A percentile compares a stretch with the other conserved stretches of the same genome.
Evolutionary conservation across 2,113 vertebrate genomes (phyloP).

Genomic region (Pteropus alecto): DNA sequence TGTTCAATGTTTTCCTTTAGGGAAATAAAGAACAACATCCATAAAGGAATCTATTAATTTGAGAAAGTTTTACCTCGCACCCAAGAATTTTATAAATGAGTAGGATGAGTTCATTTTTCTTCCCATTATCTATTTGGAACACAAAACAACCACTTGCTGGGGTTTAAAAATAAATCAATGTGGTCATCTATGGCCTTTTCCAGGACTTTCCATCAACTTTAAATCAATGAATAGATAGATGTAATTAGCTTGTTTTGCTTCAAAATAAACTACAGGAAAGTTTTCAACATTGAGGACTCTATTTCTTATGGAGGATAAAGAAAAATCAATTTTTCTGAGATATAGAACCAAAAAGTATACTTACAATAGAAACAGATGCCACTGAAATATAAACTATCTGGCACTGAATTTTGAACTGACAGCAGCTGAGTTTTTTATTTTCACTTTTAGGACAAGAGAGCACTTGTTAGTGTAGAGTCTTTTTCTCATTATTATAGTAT

Average conservation of each 20-base stretch:
- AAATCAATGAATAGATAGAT: slow-evolving; percentile 50
- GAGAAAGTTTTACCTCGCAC: slow-evolving; percentile 52
- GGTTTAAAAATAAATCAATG: slow-evolving; percentile 69
- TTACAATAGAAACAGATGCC: not conserved
- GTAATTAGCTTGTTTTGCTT: slow-evolving; percentile 60
- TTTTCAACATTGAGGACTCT: slow-evolving; percentile 20
- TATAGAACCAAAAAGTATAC: not conserved
- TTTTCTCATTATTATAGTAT: not conserved
- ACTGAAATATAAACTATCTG: not conserved
- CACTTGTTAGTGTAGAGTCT: not conserved
- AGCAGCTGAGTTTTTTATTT: not conserved
- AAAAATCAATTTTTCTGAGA: slow-evolving; percentile 22
- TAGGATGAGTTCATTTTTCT: slow-evolving; percentile 45
- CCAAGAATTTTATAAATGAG: slow-evolving; percentile 56
- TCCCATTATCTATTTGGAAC: slow-evolving; percentile 57
- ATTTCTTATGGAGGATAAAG: not conserved
- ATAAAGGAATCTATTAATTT: slow-evolving; percentile 15
- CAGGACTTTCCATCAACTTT: slow-evolving; percentile 25
- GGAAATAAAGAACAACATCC: slow-evolving; percentile 28
- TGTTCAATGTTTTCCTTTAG: slow-evolving; percentile 45
- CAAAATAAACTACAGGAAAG: slow-evolving; percentile 43
- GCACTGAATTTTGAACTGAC: not conserved
- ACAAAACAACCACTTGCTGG: slow-evolving; percentile 31
- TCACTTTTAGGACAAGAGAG: not conserved
- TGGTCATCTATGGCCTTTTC: slow-evolving; percentile 19